A percentile compares a stretch with the other conserved stretches of the same genome.
These are phyloP conservation scores for Ceratina japonica DNA, from an alignment of 1,140 invertebrate genomes.

Conservation along the genomic window DNA sequence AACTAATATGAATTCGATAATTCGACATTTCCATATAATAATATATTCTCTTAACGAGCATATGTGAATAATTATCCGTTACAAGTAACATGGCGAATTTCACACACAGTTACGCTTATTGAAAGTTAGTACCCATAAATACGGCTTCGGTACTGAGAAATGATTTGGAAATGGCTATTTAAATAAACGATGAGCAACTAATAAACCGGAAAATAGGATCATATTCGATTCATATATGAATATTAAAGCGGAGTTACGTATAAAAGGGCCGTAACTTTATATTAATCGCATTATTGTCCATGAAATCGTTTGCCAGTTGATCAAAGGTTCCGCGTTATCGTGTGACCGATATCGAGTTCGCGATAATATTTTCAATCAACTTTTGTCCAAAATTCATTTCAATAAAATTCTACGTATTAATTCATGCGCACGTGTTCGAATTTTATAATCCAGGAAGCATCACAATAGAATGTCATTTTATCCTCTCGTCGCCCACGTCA, in stretches of 20 bases:
- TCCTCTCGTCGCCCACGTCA: too few relatives aligned
- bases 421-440: too few relatives aligned
- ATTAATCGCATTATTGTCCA: slow-evolving; percentile 18
- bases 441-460: too few relatives aligned
- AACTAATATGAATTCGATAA: too few relatives aligned
- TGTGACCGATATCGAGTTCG: not conserved
- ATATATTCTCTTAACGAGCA: too few relatives aligned
- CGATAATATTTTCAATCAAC: too few relatives aligned
- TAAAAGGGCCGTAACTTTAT: not conserved
- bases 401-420: too few relatives aligned
- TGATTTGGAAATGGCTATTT: slow-evolving; percentile 31
- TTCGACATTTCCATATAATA: too few relatives aligned
- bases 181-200: slow-evolving; percentile 12
- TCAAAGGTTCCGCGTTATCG: not conserved
- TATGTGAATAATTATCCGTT: not conserved
- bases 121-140: slow-evolving; percentile 23
- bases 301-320: not conserved
- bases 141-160: not conserved
- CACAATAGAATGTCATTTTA: too few relatives aligned
- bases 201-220: slow-evolving; percentile 18
- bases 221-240: slow-evolving; percentile 15
- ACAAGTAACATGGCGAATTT: not conserved
- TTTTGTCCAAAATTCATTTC: too few relatives aligned
- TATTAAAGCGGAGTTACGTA: slow-evolving; percentile 6
- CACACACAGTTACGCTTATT: slow-evolving; percentile 3